These are phyloP conservation scores for Ascaphus truei DNA, from an alignment of 2,113 vertebrate genomes.

Conservation along the genomic window DNA sequence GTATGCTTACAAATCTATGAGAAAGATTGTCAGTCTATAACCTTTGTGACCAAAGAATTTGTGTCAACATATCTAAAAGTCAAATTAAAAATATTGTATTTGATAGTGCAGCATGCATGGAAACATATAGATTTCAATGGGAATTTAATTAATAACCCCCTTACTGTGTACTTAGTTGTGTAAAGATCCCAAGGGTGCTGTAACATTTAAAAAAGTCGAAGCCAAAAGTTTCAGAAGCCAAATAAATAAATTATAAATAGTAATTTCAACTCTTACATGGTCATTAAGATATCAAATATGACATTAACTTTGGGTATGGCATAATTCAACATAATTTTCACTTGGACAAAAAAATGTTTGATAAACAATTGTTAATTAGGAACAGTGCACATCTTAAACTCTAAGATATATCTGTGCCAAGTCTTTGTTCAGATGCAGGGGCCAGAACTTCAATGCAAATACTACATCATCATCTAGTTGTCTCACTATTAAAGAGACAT, in stretches of 20 bases:
- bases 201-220: not conserved
- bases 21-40: no score
- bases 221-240: constrained; percentile 33
- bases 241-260: constrained; percentile 22
- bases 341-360: not conserved
- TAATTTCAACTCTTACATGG: constrained; percentile 9
- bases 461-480: constrained; percentile 23
- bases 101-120: no score
- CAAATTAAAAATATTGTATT: no score
- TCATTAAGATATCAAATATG: constrained; percentile 18
- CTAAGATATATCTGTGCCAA: constrained; percentile 14
- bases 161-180: not conserved
- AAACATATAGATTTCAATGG: no score
- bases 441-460: constrained; percentile 21
- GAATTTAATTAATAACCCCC: no score
- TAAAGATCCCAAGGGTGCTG: not conserved
- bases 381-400: constrained; percentile 19
- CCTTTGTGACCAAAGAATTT: no score
- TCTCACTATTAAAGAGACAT: constrained; percentile 29
- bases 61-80: no score
- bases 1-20: no score
- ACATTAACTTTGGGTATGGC: constrained; percentile 7
- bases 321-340: not conserved
- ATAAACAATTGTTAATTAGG: constrained; percentile 39
- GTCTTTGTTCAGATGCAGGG: constrained; percentile 34